Evolutionary conservation across 1,140 invertebrate species (phyloP).

Genomic region (Triops longicaudatus): DNA sequence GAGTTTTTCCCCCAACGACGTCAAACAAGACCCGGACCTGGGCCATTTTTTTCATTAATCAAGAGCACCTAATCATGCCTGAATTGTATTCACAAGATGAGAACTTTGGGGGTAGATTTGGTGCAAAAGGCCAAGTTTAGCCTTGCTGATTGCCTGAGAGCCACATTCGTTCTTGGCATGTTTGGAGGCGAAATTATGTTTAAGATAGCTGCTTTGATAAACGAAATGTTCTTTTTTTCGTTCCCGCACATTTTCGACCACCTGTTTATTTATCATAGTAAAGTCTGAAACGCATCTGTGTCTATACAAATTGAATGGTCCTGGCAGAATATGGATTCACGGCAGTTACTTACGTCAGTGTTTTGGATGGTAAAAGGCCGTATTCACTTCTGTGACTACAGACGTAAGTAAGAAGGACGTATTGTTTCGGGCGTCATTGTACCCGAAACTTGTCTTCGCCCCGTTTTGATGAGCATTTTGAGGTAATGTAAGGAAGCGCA

Average conservation of each 20-base stretch:
- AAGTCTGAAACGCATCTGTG: neutral
- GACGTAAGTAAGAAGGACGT: neutral
- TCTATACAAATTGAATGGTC: neutral
- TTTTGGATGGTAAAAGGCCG: neutral
- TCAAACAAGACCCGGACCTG: constrained; percentile 4
- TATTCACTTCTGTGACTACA: neutral
- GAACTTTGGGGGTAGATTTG: neutral
- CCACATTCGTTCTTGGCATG: neutral
- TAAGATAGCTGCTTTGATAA: neutral
- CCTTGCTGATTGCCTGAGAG: too few species aligned
- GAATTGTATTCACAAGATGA: neutral
- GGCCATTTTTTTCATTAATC: neutral
- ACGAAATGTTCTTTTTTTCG: neutral
- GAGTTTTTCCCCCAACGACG: neutral
- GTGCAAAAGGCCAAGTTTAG: too few species aligned
- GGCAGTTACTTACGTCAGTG: neutral
- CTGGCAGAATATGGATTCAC: neutral
- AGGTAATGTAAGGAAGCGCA: neutral
- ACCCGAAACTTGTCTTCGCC: too few species aligned
- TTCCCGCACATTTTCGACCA: neutral
- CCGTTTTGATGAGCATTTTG: too few species aligned
- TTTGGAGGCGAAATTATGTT: neutral
- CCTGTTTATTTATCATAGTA: neutral
- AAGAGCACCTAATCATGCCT: neutral
- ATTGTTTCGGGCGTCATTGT: too few species aligned